Conservation (phyloP, 2,888 invertebrate species). For the Cinara cedri region DNA sequence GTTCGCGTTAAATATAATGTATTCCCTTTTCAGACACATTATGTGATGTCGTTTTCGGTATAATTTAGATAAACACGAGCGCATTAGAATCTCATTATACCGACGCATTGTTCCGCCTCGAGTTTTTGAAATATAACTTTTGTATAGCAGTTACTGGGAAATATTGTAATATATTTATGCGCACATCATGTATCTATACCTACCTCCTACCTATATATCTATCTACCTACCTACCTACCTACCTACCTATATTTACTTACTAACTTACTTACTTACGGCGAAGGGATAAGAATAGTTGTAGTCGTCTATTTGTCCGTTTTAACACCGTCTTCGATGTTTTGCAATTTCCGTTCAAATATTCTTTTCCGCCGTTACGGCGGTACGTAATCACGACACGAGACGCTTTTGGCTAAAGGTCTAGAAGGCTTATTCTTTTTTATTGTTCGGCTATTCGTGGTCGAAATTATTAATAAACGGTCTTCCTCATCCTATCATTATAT, state of each 20-base stretch:
- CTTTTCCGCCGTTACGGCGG: not conserved
- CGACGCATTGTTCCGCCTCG: not conserved
- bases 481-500: too few species aligned
- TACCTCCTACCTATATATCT: too few species aligned
- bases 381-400: not conserved
- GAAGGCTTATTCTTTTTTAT: too few species aligned
- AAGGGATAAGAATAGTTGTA: not conserved
- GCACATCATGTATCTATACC: too few species aligned
- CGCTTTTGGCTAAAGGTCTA: too few species aligned
- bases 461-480: too few species aligned
- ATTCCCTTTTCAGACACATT: constrained; percentile 19
- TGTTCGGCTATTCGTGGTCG: too few species aligned
- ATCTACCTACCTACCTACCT: too few species aligned
- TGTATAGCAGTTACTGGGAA: too few species aligned
- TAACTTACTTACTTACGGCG: too few species aligned
- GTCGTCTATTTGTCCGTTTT: not conserved
- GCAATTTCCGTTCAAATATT: not conserved
- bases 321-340: not conserved
- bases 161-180: not conserved
- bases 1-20: constrained; percentile 14
- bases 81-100: constrained; percentile 51
- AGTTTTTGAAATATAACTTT: constrained; percentile 12
- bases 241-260: too few species aligned
- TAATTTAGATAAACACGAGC: constrained; percentile 40
- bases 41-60: constrained; percentile 31